Evolutionary conservation across 2,888 invertebrate genomes (phyloP), one percentile per base, ranked within the genome.

Genomic region (Agrotis clavis): DNA sequence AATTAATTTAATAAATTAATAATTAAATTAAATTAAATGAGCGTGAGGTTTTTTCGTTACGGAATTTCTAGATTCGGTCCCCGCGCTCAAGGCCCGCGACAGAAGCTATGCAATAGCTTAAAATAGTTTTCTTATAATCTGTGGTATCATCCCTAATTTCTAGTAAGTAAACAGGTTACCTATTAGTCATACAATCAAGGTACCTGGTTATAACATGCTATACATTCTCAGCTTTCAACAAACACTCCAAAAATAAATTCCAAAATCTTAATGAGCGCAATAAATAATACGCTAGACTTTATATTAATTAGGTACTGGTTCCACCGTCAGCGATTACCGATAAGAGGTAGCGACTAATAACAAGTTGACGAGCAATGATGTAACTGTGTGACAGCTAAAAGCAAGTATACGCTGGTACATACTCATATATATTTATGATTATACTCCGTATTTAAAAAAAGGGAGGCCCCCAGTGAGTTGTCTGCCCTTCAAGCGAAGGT

Each of bases 271-370:
- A 79, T 70, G 63, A 64, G 60, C 11, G 53, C 48, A 56, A 53
- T 75, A 79, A 75, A 63, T 75, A 71, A 75, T 61, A 30, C 45
- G 16, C 54, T 25, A 50, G 63, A 70, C 19, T 74, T 72, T 65
- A 30, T 64, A 7, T 61, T 74, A 63, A 71, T 79, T 75, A 61
- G n/a, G 41, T 4, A 25, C 11, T n/a, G 6, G 50, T 4, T 11
- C 0, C 7, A 66, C n/a, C 1, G 16, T 2, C 0, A 0, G 66
- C n/a, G 6, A 50, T 16, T 21, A n/a, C 11, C n/a, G 1, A 50
- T n/a, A 19, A 53, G 18, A 47, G 2, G 13, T 61, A 14, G 1
- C 13, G 18, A 21, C 18, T 47, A 18, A 18, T 18, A 16, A 21
- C 13, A 11, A 21, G 41, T 45, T 45, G 11, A 21, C 18, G 18